A percentile compares a stretch with the other conserved stretches of the same genome.
These are phyloP conservation scores for Pristionchus arcanus DNA, from an alignment of 2,888 invertebrate species.

Conservation along the genomic window DNA sequence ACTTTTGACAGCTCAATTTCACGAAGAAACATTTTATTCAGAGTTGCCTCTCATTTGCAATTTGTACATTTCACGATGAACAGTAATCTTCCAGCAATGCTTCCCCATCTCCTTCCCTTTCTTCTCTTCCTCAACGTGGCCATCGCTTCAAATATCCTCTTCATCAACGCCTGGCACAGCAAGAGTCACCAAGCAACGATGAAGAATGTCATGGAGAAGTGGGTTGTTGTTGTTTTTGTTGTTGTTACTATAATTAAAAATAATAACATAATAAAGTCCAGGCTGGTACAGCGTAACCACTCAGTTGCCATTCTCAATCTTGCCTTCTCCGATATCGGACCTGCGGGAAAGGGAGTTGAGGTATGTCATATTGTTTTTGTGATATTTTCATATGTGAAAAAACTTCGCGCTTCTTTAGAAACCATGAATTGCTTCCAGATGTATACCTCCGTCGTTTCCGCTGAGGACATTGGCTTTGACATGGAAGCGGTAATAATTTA, in stretches of 20 bases:
- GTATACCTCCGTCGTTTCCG: background rate
- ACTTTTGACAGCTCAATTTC: no score
- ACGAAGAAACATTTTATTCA: no score
- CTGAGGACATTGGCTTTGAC: background rate
- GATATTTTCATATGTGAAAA: no score
- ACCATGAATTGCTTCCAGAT: background rate
- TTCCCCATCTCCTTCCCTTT: background rate
- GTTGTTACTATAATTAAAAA: no score
- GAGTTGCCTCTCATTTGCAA: no score
- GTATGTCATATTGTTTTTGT: no score
- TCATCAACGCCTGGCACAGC: conserved; percentile 66
- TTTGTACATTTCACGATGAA: no score
- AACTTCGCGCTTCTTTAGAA: background rate
- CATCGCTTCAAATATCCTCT: conserved; percentile 58
- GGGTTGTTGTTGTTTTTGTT: conserved; percentile 6
- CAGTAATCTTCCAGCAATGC: no score
- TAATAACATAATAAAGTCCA: conserved; percentile 38
- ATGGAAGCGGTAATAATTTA: conserved; percentile 10
- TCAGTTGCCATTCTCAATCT: conserved; percentile 65
- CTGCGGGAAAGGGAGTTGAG: conserved; percentile 37
- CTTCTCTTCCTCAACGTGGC: background rate
- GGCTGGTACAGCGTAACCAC: conserved; percentile 63
- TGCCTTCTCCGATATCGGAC: conserved; percentile 50
- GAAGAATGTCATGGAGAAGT: conserved; percentile 65
- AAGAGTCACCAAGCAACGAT: conserved; percentile 68